A percentile compares a stretch with the other conserved stretches of the same genome.
Conservation (phyloP, 1,140 invertebrate genomes). For the Aricia agestis region DNA sequence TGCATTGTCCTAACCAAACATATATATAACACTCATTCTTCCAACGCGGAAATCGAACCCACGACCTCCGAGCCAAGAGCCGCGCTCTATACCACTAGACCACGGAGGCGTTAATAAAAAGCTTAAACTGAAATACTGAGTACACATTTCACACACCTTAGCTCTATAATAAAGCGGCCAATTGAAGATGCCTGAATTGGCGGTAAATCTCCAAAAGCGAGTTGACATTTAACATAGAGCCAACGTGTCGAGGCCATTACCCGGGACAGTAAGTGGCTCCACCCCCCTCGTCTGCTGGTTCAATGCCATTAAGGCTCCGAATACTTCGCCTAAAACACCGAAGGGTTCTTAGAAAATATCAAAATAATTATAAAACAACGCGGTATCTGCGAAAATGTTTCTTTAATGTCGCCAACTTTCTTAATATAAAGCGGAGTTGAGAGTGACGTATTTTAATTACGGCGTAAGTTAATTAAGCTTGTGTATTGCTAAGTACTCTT, state of each 20-base stretch:
- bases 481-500: too few species aligned
- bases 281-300: constrained; percentile 53
- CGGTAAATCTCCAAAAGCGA: constrained; percentile 48
- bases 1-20: too few species aligned
- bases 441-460: background rate
- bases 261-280: constrained; percentile 38
- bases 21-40: too few species aligned
- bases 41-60: too few species aligned
- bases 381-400: background rate
- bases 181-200: constrained; percentile 33
- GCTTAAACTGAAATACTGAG: too few species aligned
- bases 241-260: constrained; percentile 55
- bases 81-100: too few species aligned
- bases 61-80: too few species aligned
- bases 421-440: background rate
- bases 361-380: constrained; percentile 19
- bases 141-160: background rate
- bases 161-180: constrained; percentile 13
- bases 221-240: constrained; percentile 58
- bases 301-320: constrained; percentile 56
- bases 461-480: background rate
- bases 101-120: too few species aligned
- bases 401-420: background rate
- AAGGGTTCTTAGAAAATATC: constrained; percentile 24
- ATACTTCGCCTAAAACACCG: constrained; percentile 44